Evolutionary conservation across 2,797 vertebrate species (phyloP), one percentile per base, ranked within the genome.

Genomic region (Amazonetta brasiliensis): DNA sequence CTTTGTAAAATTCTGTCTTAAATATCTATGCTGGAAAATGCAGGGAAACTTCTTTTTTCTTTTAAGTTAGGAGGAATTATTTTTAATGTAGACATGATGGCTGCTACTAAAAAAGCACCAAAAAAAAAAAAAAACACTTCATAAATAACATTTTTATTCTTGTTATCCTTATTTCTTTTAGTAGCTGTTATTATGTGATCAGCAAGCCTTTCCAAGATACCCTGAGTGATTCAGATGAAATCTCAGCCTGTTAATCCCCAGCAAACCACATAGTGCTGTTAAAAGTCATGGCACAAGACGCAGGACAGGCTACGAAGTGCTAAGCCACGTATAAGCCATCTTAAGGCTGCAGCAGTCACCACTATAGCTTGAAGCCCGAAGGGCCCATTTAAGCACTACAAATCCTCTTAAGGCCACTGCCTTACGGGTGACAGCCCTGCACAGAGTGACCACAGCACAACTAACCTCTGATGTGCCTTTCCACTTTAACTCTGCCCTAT

Each of bases 261-360:
- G 58, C 37, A 62, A 74, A 54, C 37, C 23, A 12, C 0, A 1
- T 1, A 13, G 35, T 2, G 8, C 60, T 91, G 64, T 77, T 81
- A 18, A 72, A 79, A 76, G 84, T 58, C 15, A 1, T 6, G 52
- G 88, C 90, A 76, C 44, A 63, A 91, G 66, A 86, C 31, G 41
- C n/a, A 89, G 80, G 83, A 52, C 86, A 95, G 86, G 44, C 52
- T 3, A 62, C 1, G 26, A 94, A 79, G 93, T 83, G 95, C 81
- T 95, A 95, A 97, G 95, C 84, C 93, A 89, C 8, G 64, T 64
- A n/a, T 92, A 94, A 92, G 81, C 86, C 88, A 89, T 44, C 67
- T 87, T 59, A 78, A 92, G 88, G 78, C 86, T 82, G 48, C 16
- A 90, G 90, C 93, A 95, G 74, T 95, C 90, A 89, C 74, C 92